A percentile compares a stretch with the other conserved stretches of the same genome.
Conservation (phyloP, 2,888 invertebrate genomes). For the Cinara cedri region DNA sequence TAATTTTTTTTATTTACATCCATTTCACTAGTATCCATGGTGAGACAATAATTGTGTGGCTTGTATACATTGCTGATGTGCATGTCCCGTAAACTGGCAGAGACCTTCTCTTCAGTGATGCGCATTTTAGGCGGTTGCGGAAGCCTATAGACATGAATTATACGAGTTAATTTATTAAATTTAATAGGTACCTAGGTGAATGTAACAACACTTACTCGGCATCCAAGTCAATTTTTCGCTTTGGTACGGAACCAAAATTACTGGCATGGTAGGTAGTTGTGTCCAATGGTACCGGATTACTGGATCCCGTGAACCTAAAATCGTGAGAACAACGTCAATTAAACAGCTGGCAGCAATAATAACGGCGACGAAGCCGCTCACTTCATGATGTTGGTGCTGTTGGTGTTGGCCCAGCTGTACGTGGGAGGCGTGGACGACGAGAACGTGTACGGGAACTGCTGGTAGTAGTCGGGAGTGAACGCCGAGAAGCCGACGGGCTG, state of each 20-base stretch:
- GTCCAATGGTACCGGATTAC: slow-evolving; percentile 24
- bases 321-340: neutral
- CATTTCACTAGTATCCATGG: neutral
- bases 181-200: no score
- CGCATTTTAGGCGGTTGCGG: slow-evolving; percentile 50
- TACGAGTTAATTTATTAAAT: no score
- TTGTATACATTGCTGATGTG: slow-evolving; percentile 38
- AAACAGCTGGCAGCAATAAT: neutral
- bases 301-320: slow-evolving; percentile 45
- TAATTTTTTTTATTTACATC: slow-evolving; percentile 20
- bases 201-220: slow-evolving; percentile 21
- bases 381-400: slow-evolving; percentile 48
- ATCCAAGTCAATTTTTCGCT: slow-evolving; percentile 48
- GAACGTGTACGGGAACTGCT: slow-evolving; percentile 41
- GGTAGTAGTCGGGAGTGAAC: slow-evolving; percentile 16
- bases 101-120: slow-evolving; percentile 50
- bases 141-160: slow-evolving; percentile 4
- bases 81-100: slow-evolving; percentile 46
- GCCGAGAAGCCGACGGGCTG: neutral
- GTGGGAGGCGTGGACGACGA: slow-evolving; percentile 28
- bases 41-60: neutral
- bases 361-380: neutral
- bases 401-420: slow-evolving; percentile 52
- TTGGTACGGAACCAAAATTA: slow-evolving; percentile 33
- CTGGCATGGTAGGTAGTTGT: neutral